Evolutionary conservation across 1,140 invertebrate genomes (phyloP).

Genomic region (Nixonia krombeini): DNA sequence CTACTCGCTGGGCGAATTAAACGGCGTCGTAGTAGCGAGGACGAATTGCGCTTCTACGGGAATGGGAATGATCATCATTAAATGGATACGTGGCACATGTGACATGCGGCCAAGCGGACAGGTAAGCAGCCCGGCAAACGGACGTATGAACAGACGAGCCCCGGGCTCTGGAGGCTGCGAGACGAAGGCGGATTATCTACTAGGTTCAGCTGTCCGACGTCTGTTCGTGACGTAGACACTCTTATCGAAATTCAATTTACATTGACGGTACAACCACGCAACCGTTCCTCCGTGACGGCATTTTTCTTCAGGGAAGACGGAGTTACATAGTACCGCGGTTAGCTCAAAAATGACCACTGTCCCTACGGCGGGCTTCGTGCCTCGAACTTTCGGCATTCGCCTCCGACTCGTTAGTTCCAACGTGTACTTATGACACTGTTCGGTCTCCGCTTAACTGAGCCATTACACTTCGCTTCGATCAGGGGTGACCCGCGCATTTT

Average conservation of each 20-base stretch:
- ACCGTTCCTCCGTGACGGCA: background rate
- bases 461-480: no score
- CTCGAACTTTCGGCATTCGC: no score
- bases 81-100: conserved; percentile 48
- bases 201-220: conserved; percentile 42
- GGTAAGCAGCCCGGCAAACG: conserved; percentile 23
- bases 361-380: no score
- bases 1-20: conserved; percentile 18
- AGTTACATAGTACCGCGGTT: no score
- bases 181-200: conserved; percentile 44
- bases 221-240: conserved; percentile 45
- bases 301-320: no score
- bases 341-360: no score
- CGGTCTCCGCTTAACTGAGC: background rate
- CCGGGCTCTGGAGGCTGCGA: conserved; percentile 34
- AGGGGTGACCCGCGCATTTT: no score
- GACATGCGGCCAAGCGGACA: conserved; percentile 49
- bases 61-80: conserved; percentile 52
- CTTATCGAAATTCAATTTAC: conserved; percentile 53
- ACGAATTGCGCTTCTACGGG: conserved; percentile 15
- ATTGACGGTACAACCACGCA: conserved; percentile 12
- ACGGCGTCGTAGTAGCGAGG: conserved; percentile 1
- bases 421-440: background rate
- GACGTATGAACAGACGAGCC: conserved; percentile 44
- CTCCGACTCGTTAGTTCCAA: background rate